Base-by-base conservation (phyloP, 1,140 invertebrate genomes). In the Tetramorium simillimum region DNA sequence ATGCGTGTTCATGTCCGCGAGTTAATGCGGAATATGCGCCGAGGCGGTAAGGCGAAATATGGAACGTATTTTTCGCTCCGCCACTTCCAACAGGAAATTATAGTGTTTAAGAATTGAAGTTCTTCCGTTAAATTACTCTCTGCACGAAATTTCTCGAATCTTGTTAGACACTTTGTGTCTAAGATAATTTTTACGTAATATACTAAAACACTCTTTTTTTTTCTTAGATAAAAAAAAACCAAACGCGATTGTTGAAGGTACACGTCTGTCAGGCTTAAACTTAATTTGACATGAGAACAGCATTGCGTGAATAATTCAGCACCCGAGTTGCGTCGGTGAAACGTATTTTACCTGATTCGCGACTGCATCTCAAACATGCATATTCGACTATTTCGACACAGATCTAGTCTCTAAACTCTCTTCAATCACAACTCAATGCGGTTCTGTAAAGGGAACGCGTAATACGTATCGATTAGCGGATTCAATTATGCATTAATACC, bases 51-150 rank as follows among this genome's bases (percentile, higher is more conserved):
- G 88, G 72, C 90, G 87, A 91, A 91, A 90, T 91, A 91, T 81
- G 90, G 76, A 86, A 65, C 90, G 85, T 90, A 91, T 90, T 91
- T 91, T 91, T 91, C 90, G 86, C 87, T 86, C 87, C 77, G 90
- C 86, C 84, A 91, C 89, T 88, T 90, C 78, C 89, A 91, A 78
- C 84, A 73, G 89, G 65, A 90, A 91, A 91, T 90, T 90, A 91
- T 90, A 88, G 86, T 63, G 84, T 87, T 76, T 86, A 87, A 90
- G 90, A 91, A 91, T 91, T 90, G 85, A 82, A 86, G 75, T 90
- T 82, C 77, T 46, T 60, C 37, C 16, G 37, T 82, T 60, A 73
- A 82, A 82, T 75, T 69, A 49, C 40, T 14, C 51, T n/a, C n/a
- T 60, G 3, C 40, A 28, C 18, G 10, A 46, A 69, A 33, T 33